Evolutionary conservation across 2,888 invertebrate species (phyloP), one percentile per base, ranked within the genome.

Genomic region (Cheiracanthium punctorium): DNA sequence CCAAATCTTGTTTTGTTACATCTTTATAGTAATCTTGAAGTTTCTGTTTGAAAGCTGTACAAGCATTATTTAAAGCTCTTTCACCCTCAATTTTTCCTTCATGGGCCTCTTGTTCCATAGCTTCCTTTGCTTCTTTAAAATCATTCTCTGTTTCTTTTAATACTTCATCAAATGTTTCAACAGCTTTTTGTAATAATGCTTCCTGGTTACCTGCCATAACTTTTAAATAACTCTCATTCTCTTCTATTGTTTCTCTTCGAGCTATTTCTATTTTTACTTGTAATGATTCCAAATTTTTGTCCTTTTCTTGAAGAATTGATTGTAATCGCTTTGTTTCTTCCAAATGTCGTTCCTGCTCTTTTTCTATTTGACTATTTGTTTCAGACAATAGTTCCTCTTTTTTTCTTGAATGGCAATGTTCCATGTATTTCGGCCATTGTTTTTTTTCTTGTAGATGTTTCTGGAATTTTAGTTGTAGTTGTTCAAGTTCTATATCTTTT

Each of bases 401-500:
- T 0, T 29, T 43, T 33, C 43, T 14, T 2, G 33, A 29, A 24
- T 28, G 29, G 17, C 30, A 24, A n/a, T 33, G 72, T 33, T 84
- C 58, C 2, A 33, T 29, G 37, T 84, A 84, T 0, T 24, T 65
- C 0, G 37, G 33, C 29, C 48, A 24, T 14, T 84, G 52, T 17
- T 20, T 48, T n/a, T 52, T 77, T n/a, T 84, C 77, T 20, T 37
- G 28, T 7, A 77, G 10, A 1, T 84, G 43, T 29, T 20, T 24
- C 29, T 64, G 43, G 1, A 84, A 48, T 8, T 48, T 41, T 17
- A 52, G 10, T 37, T 20, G 5, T 17, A 84, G 24, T 12, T 72
- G 37, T n/a, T 77, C 82, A 37, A 84, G 32, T 69, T 72, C 82
- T 0, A 77, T n/a, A 28, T 77, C 77, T 69, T 84, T 84, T 1